A percentile compares a stretch with the other conserved stretches of the same genome.
Evolutionary conservation across 2,797 vertebrate species (phyloP).

Genomic region (Acanthiza pusilla): DNA sequence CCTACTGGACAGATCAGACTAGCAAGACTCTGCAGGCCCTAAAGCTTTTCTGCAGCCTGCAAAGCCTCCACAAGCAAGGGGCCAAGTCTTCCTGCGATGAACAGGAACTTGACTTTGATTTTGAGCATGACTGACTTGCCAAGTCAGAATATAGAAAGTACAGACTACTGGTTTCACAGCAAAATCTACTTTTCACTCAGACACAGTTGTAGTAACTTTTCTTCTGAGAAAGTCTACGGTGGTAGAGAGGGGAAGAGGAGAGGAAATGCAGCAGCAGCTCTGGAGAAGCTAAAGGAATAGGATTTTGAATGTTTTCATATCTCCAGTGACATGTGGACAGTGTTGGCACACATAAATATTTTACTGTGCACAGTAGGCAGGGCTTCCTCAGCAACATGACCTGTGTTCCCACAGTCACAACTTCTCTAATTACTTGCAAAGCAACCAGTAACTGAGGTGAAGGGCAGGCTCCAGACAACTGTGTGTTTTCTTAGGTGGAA

Average conservation of each 20-base stretch:
- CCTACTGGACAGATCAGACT: neutral
- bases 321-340: neutral
- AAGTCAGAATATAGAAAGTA: neutral
- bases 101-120: fast-evolving
- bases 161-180: neutral
- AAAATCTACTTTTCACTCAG: neutral
- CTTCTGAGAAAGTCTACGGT: neutral
- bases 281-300: neutral
- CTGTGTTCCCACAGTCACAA: neutral
- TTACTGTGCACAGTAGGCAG: neutral
- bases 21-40: neutral
- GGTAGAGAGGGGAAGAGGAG: neutral
- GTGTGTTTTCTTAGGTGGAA: neutral
- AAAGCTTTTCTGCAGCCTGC: neutral
- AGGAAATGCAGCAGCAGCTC: neutral
- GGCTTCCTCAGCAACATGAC: neutral
- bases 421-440: neutral
- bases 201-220: neutral
- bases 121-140: neutral
- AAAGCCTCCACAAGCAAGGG: neutral
- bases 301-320: neutral
- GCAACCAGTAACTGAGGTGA: neutral
- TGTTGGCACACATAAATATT: neutral
- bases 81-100: neutral
- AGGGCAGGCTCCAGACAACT: neutral